Base-by-base conservation (phyloP, 2,797 vertebrate genomes). In the Scomberomorus guttatus region DNA sequence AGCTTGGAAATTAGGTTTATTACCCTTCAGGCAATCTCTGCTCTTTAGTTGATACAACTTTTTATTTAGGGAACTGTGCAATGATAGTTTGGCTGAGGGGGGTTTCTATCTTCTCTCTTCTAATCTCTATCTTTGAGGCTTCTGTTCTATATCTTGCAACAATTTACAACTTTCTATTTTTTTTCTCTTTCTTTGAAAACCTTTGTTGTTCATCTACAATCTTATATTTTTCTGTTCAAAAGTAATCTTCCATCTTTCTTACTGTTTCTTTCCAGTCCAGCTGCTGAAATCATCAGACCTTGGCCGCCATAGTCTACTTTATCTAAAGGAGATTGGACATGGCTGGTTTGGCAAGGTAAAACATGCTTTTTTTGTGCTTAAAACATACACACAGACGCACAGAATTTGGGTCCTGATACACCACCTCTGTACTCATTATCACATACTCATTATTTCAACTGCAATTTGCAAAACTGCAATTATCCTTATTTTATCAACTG, bases 261-360 rank as follows among this genome's bases (percentile, higher is more conserved):
- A 2, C 20, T 71, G 3, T 68, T 51, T 22, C 51, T 52, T 75
- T 86, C 83, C 93, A 99, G 98, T 97, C 87, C 97, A 98, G 93
- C 94, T 98, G 86, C 96, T 98, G 94, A 97, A 97, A 89, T 96
- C 97, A 42, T 93, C 96, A 20, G 97, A 97, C 84, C 95, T 98
- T 79, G 97, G 97, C 80, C 96, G 97, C 68, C 97, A 98, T 90
- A 98, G 97, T 89, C 95, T 99, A 39, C 95, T 99, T 61, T 99
- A 98, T 95, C 94, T 99, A 81, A 97, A 98, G 92, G 98, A 99
- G 92, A 97, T 99, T 0, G 98, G 98, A 63, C 96, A 96, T 2
- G 97, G 97, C 80, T 99, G 98, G 98, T 99, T 99, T 2, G 98
- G 98, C 82, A 99, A 98, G 97, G 98, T 98, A 93, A 96, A 95